Evolutionary conservation across 2,113 vertebrate genomes (phyloP).

Genomic region (Machaerirhynchus nigripectus): DNA sequence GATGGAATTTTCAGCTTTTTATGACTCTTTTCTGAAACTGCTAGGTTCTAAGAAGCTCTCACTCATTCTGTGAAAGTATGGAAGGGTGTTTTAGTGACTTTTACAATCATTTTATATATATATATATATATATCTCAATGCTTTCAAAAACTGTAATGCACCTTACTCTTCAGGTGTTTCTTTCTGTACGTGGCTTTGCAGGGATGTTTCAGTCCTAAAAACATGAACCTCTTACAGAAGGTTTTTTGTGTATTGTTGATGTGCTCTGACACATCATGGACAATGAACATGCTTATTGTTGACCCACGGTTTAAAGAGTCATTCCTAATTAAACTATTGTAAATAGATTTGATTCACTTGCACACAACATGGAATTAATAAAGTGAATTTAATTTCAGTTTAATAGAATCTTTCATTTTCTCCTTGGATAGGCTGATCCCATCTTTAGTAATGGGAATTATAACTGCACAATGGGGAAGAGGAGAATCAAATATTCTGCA

Average conservation of each 20-base stretch:
- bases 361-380: neutral
- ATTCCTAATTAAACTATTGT: conserved; percentile 1
- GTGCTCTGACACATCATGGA: conserved; percentile 37
- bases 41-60: neutral
- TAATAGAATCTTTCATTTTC: conserved; percentile 28
- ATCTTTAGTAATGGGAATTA: conserved; percentile 19
- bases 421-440: neutral
- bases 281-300: conserved; percentile 6
- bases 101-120: neutral
- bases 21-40: neutral
- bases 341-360: neutral
- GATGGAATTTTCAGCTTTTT: neutral
- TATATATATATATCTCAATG: neutral
- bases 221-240: conserved; percentile 13
- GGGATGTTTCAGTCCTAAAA: neutral
- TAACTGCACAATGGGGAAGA: neutral
- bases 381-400: conserved; percentile 34
- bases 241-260: neutral
- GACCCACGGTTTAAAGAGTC: conserved; percentile 23
- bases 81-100: neutral
- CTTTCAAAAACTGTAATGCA: conserved; percentile 26
- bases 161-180: neutral
- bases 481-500: neutral
- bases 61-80: neutral
- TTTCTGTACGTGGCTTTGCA: neutral